Percentiles rank a stretch among this genome's conserved stretches.
These are phyloP conservation scores for Mesoclemmys tuberculata DNA, from an alignment of 2,113 vertebrate species.

Conservation along the genomic window DNA sequence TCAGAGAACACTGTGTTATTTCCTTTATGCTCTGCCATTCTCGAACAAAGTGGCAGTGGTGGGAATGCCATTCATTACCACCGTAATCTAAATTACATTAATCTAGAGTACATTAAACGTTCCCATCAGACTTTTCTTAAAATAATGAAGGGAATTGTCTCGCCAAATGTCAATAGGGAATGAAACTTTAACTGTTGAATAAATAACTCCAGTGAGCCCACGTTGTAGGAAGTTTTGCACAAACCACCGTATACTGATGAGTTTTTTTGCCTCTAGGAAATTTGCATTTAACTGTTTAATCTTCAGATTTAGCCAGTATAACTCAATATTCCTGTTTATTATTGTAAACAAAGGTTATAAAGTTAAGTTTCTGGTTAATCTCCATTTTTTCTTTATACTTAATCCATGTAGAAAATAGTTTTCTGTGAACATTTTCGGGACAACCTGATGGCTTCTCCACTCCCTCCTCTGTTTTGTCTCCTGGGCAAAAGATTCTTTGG, in stretches of 20 bases:
- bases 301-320: not conserved
- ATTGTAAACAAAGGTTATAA: not conserved
- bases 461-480: not conserved
- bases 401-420: not conserved
- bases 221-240: constrained; percentile 10
- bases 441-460: not conserved
- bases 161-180: not conserved
- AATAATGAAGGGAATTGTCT: constrained; percentile 34
- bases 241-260: not conserved
- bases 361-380: not conserved
- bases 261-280: not conserved
- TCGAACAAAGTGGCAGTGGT: not conserved
- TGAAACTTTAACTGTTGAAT: constrained; percentile 26
- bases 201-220: not conserved
- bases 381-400: not conserved
- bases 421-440: not conserved
- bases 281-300: not conserved
- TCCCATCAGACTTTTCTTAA: constrained; percentile 31
- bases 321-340: not conserved
- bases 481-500: not conserved
- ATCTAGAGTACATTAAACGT: constrained; percentile 9
- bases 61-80: constrained; percentile 29
- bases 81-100: not conserved
- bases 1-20: not conserved
- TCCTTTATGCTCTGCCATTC: not conserved